phyloP scores from a whole-genome alignment of 2,113 vertebrate genomes.

The Triplophysa tibetana region DNA sequence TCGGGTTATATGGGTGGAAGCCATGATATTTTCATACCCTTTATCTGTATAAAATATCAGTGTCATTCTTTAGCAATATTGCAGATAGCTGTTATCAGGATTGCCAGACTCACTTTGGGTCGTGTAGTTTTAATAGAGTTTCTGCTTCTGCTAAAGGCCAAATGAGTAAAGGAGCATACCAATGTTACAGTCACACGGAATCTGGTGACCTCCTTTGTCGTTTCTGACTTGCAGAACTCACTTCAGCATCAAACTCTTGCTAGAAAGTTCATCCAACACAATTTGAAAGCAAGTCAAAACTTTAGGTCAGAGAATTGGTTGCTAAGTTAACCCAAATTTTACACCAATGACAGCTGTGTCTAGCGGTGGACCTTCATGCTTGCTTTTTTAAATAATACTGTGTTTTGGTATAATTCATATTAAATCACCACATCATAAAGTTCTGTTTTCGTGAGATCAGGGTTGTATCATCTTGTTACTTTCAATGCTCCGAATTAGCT shows the following conservation, averaged over 20 bases:
- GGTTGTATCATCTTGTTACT: too few species aligned
- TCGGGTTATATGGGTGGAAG: background rate
- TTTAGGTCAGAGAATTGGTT: too few species aligned
- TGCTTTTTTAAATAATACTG: too few species aligned
- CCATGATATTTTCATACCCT: constrained; percentile 25
- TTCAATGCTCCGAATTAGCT: too few species aligned
- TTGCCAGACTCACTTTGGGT: constrained; percentile 28
- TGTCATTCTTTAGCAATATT: constrained; percentile 28
- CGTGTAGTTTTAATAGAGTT: constrained; percentile 33
- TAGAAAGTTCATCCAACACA: background rate
- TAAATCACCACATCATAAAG: too few species aligned
- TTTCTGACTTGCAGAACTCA: background rate
- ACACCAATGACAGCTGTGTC: too few species aligned
- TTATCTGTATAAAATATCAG: constrained; percentile 34
- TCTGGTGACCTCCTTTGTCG: background rate
- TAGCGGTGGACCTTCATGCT: too few species aligned
- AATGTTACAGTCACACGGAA: background rate
- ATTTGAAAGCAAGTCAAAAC: too few species aligned
- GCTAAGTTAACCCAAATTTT: too few species aligned
- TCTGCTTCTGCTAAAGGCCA: constrained; percentile 11
- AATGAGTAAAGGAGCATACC: background rate
- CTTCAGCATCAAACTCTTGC: background rate
- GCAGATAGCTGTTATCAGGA: constrained; percentile 33
- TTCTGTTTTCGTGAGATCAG: too few species aligned
- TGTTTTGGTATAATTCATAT: too few species aligned